phyloP scores from a whole-genome alignment of 2,888 invertebrate genomes.

The Morpho helenor region DNA sequence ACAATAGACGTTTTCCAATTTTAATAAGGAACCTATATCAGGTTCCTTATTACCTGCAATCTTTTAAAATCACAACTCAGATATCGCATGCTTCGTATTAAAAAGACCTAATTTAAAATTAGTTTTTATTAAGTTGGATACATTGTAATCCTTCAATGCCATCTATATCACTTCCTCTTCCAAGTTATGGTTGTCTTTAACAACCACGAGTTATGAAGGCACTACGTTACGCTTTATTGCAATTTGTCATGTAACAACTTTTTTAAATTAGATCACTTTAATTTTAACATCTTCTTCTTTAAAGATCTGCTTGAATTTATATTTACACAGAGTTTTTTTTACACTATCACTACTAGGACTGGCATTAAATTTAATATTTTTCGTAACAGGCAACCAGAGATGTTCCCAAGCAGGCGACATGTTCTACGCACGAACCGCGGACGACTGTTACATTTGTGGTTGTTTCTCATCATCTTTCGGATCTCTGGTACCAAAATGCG shows the following conservation, averaged over 20 bases:
- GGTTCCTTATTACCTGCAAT: too few relatives aligned
- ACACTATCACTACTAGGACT: neutral
- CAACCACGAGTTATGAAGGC: too few relatives aligned
- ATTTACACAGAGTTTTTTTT: too few relatives aligned
- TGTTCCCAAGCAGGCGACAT: conserved; percentile 48
- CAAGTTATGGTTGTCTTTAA: too few relatives aligned
- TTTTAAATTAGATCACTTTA: too few relatives aligned
- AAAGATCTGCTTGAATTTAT: too few relatives aligned
- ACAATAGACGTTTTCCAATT: too few relatives aligned
- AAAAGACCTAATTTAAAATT: neutral
- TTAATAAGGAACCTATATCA: neutral
- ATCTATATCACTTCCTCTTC: neutral
- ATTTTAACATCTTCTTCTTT: too few relatives aligned
- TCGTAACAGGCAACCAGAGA: conserved; percentile 28
- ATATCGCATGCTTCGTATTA: neutral
- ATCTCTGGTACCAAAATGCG: conserved; percentile 44
- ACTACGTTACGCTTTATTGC: too few relatives aligned
- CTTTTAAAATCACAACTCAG: too few relatives aligned
- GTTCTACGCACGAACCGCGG: conserved; percentile 39
- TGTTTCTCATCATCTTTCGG: conserved; percentile 40
- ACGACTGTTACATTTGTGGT: conserved; percentile 50
- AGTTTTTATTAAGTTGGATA: neutral
- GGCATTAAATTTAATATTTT: neutral
- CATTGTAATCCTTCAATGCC: neutral
- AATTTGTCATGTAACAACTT: too few relatives aligned